phyloP scores from a whole-genome alignment of 2,797 vertebrate genomes.

The Bradypodion pumilum region DNA sequence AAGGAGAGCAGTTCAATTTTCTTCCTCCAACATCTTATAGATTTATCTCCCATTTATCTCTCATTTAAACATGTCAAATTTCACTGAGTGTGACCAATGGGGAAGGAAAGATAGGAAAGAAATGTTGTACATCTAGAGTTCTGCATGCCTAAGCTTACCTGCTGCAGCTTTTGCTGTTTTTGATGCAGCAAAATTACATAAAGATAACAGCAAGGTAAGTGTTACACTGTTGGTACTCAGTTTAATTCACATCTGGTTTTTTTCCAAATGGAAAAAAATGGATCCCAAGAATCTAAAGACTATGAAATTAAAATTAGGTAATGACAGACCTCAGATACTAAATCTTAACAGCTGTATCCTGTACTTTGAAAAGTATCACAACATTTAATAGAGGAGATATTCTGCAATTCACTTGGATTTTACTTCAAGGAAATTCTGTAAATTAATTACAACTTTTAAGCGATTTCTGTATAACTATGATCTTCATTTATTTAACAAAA shows the following conservation, averaged over 20 bases:
- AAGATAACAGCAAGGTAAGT: not conserved
- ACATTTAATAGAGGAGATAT: not conserved
- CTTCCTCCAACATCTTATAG: no score
- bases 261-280: not conserved
- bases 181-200: not conserved
- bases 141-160: not conserved
- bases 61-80: not conserved
- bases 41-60: not conserved
- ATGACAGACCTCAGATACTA: not conserved
- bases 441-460: not conserved
- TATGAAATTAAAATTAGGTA: not conserved
- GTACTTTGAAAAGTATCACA: not conserved
- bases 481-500: not conserved
- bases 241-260: not conserved
- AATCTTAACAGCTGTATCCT: not conserved
- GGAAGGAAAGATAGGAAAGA: not conserved
- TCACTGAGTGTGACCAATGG: not conserved
- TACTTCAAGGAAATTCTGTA: not conserved
- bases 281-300: not conserved
- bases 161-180: not conserved
- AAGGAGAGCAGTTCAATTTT: no score
- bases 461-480: not conserved
- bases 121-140: not conserved
- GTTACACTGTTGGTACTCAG: not conserved
- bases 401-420: not conserved